phyloP scores from a whole-genome alignment of 2,888 invertebrate species.

The Mallateleia sp. region DNA sequence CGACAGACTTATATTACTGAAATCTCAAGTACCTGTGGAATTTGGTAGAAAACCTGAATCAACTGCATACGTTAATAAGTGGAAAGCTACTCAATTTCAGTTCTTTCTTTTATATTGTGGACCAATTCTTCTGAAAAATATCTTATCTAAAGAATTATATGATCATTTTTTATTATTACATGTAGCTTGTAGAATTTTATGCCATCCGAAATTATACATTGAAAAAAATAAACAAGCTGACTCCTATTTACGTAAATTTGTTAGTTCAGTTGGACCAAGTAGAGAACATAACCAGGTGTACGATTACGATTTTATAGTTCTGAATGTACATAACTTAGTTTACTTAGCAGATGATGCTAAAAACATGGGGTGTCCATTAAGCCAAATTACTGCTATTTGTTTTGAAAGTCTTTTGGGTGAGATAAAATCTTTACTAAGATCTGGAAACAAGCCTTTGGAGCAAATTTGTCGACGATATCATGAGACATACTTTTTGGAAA shows the following conservation, averaged over 20 bases:
- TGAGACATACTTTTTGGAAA: slow-evolving; percentile 4
- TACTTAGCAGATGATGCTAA: slow-evolving; percentile 74
- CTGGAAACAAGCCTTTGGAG: slow-evolving; percentile 63
- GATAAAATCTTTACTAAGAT: slow-evolving; percentile 65
- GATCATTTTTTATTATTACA: slow-evolving; percentile 81
- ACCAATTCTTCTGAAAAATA: slow-evolving; percentile 76
- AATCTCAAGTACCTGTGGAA: slow-evolving; percentile 1
- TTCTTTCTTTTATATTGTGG: slow-evolving; percentile 81
- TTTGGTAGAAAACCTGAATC: slow-evolving; percentile 17
- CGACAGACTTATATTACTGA: slow-evolving; percentile 32
- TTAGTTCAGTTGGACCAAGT: slow-evolving; percentile 71
- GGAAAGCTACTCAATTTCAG: slow-evolving; percentile 81
- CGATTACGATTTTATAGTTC: slow-evolving; percentile 66
- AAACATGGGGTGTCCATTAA: slow-evolving; percentile 53
- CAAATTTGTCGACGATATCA: slow-evolving; percentile 73
- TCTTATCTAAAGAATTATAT: slow-evolving; percentile 68
- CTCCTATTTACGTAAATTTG: slow-evolving; percentile 80
- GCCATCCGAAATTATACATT: not conserved
- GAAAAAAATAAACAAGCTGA: slow-evolving; percentile 70
- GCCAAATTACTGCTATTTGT: slow-evolving; percentile 58
- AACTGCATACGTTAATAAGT: slow-evolving; percentile 56
- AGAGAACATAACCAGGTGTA: slow-evolving; percentile 68
- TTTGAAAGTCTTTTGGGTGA: slow-evolving; percentile 74
- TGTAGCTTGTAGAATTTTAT: slow-evolving; percentile 75
- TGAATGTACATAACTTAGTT: slow-evolving; percentile 84